A percentile compares a stretch with the other conserved stretches of the same genome.
phyloP scores from a whole-genome alignment of 2,797 vertebrate species.

The Urocyon cinereoargenteus region DNA sequence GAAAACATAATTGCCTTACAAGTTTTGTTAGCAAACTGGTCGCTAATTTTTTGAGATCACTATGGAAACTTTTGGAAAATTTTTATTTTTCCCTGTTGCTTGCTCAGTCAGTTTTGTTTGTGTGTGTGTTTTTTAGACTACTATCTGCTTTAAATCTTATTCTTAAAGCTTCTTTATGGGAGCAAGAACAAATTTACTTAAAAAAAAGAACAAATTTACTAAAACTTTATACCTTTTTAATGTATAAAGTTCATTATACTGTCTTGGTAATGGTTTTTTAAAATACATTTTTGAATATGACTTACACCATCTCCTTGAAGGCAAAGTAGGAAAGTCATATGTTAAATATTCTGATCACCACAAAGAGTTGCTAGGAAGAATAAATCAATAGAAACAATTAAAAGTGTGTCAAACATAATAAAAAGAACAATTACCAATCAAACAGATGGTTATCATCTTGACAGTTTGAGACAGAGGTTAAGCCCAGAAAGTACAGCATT shows the following conservation, averaged over 20 bases:
- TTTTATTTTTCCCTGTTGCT: not conserved
- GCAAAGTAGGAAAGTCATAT: not conserved
- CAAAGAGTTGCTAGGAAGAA: constrained; percentile 23
- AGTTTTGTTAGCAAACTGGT: constrained; percentile 19
- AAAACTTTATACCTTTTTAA: not conserved
- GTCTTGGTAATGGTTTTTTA: not conserved
- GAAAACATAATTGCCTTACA: not conserved
- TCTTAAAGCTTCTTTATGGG: constrained; percentile 29
- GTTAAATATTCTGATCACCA: constrained; percentile 58
- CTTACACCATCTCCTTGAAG: not conserved
- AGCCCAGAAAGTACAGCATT: constrained; percentile 4
- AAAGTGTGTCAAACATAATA: constrained; percentile 64
- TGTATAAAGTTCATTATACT: not conserved
- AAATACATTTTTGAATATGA: not conserved
- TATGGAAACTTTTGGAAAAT: not conserved
- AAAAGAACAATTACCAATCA: constrained; percentile 39
- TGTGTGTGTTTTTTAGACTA: not conserved
- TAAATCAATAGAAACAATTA: constrained; percentile 70
- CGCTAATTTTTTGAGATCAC: not conserved
- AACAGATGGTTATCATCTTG: constrained; percentile 50
- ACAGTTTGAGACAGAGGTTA: constrained; percentile 52
- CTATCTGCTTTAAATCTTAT: constrained; percentile 42
- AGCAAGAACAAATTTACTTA: constrained; percentile 46
- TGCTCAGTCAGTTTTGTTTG: not conserved
- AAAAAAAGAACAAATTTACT: constrained; percentile 36